These are phyloP conservation scores for Pelodiscus sinensis DNA, from an alignment of 2,113 vertebrate genomes.

Conservation along the genomic window DNA sequence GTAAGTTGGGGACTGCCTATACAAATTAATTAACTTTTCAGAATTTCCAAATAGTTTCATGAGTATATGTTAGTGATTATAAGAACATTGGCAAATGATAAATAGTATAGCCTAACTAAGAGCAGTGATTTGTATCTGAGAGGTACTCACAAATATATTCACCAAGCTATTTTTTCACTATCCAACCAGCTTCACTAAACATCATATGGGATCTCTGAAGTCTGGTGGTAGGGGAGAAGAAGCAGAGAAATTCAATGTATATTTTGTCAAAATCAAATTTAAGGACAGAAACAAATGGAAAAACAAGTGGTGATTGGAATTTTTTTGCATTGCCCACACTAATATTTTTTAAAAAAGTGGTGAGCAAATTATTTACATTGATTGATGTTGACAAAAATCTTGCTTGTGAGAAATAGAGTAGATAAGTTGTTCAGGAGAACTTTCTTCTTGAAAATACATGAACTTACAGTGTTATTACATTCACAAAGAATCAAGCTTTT, in stretches of 20 bases:
- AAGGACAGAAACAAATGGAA: constrained; percentile 5
- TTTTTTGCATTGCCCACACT: background rate
- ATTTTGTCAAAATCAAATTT: background rate
- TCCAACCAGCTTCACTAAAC: background rate
- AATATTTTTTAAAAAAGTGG: background rate
- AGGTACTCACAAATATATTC: background rate
- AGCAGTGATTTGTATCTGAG: background rate
- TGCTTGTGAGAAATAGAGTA: background rate
- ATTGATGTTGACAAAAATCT: background rate
- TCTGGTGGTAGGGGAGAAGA: background rate
- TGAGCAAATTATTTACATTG: background rate
- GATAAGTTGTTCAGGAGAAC: background rate
- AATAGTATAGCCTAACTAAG: background rate
- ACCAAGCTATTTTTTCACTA: background rate
- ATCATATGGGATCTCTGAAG: background rate
- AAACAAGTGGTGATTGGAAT: background rate
- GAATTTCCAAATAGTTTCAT: background rate
- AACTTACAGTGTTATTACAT: constrained; percentile 21
- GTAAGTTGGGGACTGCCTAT: too few species aligned
- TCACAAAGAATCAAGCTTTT: constrained; percentile 7
- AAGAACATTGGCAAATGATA: background rate
- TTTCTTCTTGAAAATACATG: constrained; percentile 14
- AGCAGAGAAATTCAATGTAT: background rate
- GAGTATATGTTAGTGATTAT: background rate
- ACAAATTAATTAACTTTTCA: background rate